Conservation (phyloP, 2,113 vertebrate species). For the Ameiurus melas region DNA sequence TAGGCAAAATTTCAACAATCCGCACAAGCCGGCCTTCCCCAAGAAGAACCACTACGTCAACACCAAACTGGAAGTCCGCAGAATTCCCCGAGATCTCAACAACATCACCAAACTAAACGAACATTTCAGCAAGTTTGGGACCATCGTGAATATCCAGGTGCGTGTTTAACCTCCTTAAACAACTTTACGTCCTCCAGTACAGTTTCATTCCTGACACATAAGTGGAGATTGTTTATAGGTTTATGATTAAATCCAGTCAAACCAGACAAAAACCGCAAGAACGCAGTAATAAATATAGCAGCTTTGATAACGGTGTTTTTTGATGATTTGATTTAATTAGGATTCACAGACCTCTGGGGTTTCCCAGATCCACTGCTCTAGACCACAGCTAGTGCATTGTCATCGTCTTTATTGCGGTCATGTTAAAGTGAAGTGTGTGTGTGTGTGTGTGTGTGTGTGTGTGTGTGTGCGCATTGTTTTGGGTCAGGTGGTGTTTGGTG, state of each 20-base stretch:
- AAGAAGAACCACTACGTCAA: slow-evolving; percentile 91
- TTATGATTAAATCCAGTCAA: neutral
- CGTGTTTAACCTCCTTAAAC: neutral
- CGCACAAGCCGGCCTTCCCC: slow-evolving; percentile 84
- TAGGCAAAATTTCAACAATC: slow-evolving; percentile 88
- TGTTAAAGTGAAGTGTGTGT: neutral
- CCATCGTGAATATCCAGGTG: slow-evolving; percentile 98
- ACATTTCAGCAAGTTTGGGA: slow-evolving; percentile 98
- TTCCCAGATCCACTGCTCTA: neutral
- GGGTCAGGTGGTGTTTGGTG: slow-evolving; percentile 89
- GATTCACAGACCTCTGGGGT: neutral
- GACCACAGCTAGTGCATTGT: neutral
- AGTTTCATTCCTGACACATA: neutral
- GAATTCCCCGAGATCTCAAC: slow-evolving; percentile 92
- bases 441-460: too few species aligned
- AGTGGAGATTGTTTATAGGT: neutral
- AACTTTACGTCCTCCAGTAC: neutral
- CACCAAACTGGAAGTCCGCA: slow-evolving; percentile 93
- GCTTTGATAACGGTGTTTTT: neutral
- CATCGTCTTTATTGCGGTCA: neutral
- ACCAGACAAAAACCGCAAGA: neutral
- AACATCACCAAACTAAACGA: slow-evolving; percentile 96
- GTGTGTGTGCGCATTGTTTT: slow-evolving; percentile 7
- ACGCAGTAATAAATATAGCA: neutral
- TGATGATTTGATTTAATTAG: neutral